Percentiles rank a stretch among this genome's conserved stretches.
phyloP scores from a whole-genome alignment of 2,888 invertebrate species.

The Trissolcus japonicus region DNA sequence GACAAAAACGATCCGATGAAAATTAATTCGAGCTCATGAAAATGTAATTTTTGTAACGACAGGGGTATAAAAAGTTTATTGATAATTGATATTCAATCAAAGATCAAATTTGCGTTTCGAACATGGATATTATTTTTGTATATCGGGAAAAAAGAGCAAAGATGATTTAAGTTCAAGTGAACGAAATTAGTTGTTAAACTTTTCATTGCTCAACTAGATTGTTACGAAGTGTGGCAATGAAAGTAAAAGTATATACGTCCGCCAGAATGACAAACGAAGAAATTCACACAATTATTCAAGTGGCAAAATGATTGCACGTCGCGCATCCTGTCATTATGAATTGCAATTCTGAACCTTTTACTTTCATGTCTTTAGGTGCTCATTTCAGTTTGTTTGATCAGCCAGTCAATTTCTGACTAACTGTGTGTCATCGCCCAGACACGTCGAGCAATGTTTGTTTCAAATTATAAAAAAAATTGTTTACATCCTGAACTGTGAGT shows the following conservation, averaged over 20 bases:
- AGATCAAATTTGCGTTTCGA: neutral
- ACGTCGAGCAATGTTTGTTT: neutral
- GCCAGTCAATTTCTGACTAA: slow-evolving; percentile 2
- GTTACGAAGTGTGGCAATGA: slow-evolving; percentile 1
- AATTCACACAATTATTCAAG: slow-evolving; percentile 31
- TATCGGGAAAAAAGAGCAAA: neutral
- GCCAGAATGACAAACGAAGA: slow-evolving; percentile 9
- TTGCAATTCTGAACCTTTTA: slow-evolving; percentile 22
- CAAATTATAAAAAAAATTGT: neutral
- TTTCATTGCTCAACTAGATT: neutral
- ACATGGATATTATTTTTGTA: neutral
- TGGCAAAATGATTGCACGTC: slow-evolving; percentile 32
- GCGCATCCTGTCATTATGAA: slow-evolving; percentile 30
- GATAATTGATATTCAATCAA: too few species aligned
- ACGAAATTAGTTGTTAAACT: neutral
- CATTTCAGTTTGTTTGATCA: slow-evolving; percentile 16
- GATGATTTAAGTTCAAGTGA: neutral
- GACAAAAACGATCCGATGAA: too few species aligned
- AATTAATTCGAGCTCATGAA: too few species aligned
- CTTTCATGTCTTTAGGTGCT: slow-evolving; percentile 34
- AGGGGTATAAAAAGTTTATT: too few species aligned
- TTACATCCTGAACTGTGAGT: neutral
- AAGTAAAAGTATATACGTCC: slow-evolving; percentile 7
- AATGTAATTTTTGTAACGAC: too few species aligned
- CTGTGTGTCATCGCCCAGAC: slow-evolving; percentile 4